A percentile compares a stretch with the other conserved stretches of the same genome.
phyloP scores from a whole-genome alignment of 2,888 invertebrate species.

The Ceraclea dissimilis region DNA sequence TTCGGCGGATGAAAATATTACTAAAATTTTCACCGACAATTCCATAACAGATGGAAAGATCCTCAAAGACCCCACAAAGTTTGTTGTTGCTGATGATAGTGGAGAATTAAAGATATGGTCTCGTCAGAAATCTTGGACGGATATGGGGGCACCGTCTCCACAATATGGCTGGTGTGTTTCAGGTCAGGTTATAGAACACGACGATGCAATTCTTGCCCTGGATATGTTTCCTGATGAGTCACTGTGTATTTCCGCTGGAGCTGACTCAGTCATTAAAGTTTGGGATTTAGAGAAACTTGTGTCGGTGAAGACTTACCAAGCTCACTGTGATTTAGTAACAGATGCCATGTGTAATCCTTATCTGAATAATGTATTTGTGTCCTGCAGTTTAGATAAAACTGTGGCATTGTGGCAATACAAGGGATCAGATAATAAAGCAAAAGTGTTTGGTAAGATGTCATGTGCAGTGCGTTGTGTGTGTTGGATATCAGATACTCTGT shows the following conservation, averaged over 20 bases:
- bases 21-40: slow-evolving; percentile 3
- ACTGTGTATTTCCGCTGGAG: slow-evolving; percentile 42
- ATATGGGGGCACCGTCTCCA: slow-evolving; percentile 32
- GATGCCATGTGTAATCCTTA: slow-evolving; percentile 44
- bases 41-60: slow-evolving; percentile 41
- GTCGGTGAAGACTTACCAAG: slow-evolving; percentile 42
- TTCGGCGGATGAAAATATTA: background rate
- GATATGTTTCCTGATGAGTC: slow-evolving; percentile 36
- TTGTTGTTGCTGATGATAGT: slow-evolving; percentile 43
- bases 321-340: slow-evolving; percentile 43
- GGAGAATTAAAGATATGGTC: slow-evolving; percentile 41
- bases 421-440: slow-evolving; percentile 23
- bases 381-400: slow-evolving; percentile 47
- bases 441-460: slow-evolving; percentile 30
- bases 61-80: slow-evolving; percentile 36
- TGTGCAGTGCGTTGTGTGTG: slow-evolving; percentile 39
- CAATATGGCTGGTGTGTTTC: slow-evolving; percentile 18
- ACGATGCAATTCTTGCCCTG: slow-evolving; percentile 36
- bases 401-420: slow-evolving; percentile 50
- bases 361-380: slow-evolving; percentile 43
- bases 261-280: slow-evolving; percentile 44
- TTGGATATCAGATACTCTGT: slow-evolving; percentile 39
- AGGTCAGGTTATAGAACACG: slow-evolving; percentile 38
- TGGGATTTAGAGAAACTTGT: slow-evolving; percentile 46
- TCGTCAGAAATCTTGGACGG: slow-evolving; percentile 25